Conservation (phyloP, 2,113 vertebrate species). For the Tringa solitaria region DNA sequence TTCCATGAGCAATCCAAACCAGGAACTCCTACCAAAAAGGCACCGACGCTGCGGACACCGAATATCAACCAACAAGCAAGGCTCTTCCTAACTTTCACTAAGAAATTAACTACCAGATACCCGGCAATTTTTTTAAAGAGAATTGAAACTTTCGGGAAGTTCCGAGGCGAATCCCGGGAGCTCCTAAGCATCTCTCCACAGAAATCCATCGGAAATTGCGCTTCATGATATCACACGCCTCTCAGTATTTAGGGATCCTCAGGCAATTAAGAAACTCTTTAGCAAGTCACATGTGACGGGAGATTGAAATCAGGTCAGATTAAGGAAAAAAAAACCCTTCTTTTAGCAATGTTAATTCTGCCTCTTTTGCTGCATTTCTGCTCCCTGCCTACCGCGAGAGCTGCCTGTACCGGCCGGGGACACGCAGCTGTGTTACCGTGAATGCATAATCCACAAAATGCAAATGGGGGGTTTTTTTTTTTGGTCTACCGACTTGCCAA, state of each 20-base stretch:
- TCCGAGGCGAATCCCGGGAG: background rate
- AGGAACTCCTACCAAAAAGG: background rate
- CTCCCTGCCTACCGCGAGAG: background rate
- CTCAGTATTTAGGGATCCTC: background rate
- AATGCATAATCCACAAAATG: background rate
- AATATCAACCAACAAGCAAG: background rate
- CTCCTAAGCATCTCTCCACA: background rate
- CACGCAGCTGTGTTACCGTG: background rate
- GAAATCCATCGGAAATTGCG: background rate
- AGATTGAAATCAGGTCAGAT: background rate
- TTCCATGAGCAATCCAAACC: background rate
- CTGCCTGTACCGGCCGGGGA: background rate
- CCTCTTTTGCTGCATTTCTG: background rate
- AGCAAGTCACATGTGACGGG: background rate
- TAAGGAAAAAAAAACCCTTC: background rate
- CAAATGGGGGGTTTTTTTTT: background rate
- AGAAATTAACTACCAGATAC: background rate
- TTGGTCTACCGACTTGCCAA: background rate
- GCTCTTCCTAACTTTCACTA: background rate
- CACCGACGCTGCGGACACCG: background rate
- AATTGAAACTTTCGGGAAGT: background rate
- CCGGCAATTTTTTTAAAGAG: background rate
- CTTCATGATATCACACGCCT: background rate
- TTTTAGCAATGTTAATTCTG: background rate
- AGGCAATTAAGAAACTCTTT: background rate